Evolutionary conservation across 1,140 invertebrate genomes (phyloP), one percentile per base, ranked within the genome.

Genomic region (Mya arenaria): DNA sequence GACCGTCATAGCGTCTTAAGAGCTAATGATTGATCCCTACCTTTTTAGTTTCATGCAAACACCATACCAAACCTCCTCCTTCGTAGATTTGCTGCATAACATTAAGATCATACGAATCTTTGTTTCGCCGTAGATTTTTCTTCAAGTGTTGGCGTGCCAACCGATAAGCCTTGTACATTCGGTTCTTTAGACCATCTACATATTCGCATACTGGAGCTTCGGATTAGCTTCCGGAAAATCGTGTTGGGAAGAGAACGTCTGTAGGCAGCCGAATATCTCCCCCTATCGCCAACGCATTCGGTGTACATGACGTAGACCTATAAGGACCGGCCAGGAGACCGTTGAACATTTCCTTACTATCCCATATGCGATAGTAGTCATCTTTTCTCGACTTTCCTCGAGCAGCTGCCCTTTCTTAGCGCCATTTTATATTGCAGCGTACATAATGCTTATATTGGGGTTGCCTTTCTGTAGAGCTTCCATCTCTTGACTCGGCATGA

Each of bases 241-340:
- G 34, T 68, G 10, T 28, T 5, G 79, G 71, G 68, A 74, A 77
- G 4, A 82, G 34, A 28, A 83, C 2, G 34, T 87, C 77, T 17
- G 75, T 37, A 17, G 87, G 81, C 1, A 87, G 28, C 10, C 48
- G 28, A 6, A 85, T 65, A 48, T 87, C 85, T 36, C 84, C 36
- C 0, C 85, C 88, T 1, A 89, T 58, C 81, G 85, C 84, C 0
- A 89, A 39, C 5, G 56, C 10, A 72, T 89, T 86, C 28, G 85
- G 79, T 0, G 66, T 82, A 15, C 77, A 44, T 19, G 72, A 80
- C n/a, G 83, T 83, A 0, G 78, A 19, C 13, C 83, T 39, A n/a
- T 87, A 87, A 4, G 69, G 73, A 1, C 56, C 58, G 19, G 60
- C 63, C 4, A 88, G 28, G 10, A 60, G 8, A 60, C 58, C 58